Conservation (phyloP, 2,797 vertebrate species). For the Xiphorhynchus erythropygius region DNA sequence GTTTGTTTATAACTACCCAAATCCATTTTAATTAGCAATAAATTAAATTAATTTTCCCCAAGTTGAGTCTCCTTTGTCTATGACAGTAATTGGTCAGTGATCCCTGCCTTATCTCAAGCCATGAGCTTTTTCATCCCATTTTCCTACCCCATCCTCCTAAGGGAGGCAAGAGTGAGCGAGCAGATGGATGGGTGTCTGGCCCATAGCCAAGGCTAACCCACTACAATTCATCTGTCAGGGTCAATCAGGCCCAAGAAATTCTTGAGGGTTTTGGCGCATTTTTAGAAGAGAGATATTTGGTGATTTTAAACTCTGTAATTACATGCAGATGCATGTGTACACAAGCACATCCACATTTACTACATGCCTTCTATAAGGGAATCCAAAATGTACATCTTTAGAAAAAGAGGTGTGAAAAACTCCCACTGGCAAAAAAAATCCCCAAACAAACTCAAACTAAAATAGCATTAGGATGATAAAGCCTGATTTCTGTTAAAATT, state of each 20-base stretch:
- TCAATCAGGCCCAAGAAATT: not conserved
- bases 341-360: not conserved
- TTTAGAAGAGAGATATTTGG: not conserved
- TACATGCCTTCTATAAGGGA: not conserved
- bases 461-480: not conserved
- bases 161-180: not conserved
- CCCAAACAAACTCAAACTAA: not conserved
- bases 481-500: not conserved
- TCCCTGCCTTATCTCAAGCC: not conserved
- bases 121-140: not conserved
- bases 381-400: not conserved
- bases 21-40: not conserved
- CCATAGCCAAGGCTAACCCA: not conserved
- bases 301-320: not conserved
- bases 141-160: not conserved
- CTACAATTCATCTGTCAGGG: not conserved
- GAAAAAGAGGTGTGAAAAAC: not conserved
- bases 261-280: not conserved
- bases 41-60: not conserved
- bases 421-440: not conserved
- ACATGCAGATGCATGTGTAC: not conserved
- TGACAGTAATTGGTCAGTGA: not conserved
- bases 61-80: not conserved
- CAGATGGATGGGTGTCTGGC: not conserved
- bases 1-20: not conserved